These are phyloP conservation scores for Cancer borealis DNA, from an alignment of 2,888 invertebrate genomes.

Conservation along the genomic window DNA sequence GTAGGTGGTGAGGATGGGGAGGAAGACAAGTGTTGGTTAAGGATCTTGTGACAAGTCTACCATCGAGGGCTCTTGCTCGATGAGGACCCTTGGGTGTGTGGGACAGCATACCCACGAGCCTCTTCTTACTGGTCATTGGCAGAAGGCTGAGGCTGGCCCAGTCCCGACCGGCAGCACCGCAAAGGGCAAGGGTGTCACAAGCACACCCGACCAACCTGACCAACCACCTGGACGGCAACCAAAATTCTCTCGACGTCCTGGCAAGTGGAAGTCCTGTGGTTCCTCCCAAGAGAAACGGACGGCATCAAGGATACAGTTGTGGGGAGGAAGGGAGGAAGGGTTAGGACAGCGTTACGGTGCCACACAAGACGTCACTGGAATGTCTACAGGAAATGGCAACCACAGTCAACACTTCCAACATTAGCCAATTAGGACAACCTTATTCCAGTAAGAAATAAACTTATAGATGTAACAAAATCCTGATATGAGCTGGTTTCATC, in stretches of 20 bases:
- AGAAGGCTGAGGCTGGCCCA: slow-evolving; percentile 46
- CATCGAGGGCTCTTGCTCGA: slow-evolving; percentile 38
- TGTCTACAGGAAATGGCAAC: slow-evolving; percentile 62
- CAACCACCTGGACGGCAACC: slow-evolving; percentile 42
- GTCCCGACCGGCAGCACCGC: slow-evolving; percentile 59
- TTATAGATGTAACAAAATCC: slow-evolving; percentile 49
- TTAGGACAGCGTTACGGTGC: not conserved
- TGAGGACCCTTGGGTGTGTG: slow-evolving; percentile 44
- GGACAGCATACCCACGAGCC: not conserved
- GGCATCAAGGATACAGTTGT: slow-evolving; percentile 34
- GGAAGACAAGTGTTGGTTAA: not conserved
- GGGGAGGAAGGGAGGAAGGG: slow-evolving; percentile 32
- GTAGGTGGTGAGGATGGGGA: not conserved
- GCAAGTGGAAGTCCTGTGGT: not conserved
- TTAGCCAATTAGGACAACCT: not conserved
- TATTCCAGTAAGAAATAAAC: slow-evolving; percentile 9
- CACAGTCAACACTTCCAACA: slow-evolving; percentile 53
- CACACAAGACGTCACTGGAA: slow-evolving; percentile 50
- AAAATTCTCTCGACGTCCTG: slow-evolving; percentile 34
- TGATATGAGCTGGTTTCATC: slow-evolving; percentile 57
- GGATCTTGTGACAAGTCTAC: not conserved
- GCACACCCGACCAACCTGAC: slow-evolving; percentile 48
- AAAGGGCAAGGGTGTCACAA: slow-evolving; percentile 52
- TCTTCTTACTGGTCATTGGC: slow-evolving; percentile 53
- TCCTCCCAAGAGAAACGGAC: slow-evolving; percentile 35